Evolutionary conservation across 2,888 invertebrate species (phyloP).

Genomic region (Lepidonotus clava): DNA sequence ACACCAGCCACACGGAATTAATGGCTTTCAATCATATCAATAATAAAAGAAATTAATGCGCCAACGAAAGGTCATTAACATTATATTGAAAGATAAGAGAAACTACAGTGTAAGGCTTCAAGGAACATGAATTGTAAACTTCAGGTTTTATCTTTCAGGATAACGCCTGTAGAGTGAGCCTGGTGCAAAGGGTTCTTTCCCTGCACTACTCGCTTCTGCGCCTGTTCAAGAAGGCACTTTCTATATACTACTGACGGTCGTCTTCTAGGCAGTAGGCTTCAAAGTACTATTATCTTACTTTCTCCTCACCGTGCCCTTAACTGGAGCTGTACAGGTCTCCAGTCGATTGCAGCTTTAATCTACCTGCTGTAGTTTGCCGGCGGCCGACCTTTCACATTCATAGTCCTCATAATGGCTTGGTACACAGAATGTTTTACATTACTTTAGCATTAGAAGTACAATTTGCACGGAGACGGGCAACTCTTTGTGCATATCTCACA

Average conservation of each 20-base stretch:
- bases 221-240: not conserved
- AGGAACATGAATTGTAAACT: too few species aligned
- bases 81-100: too few species aligned
- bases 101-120: too few species aligned
- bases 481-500: conserved; percentile 7
- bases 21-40: conserved; percentile 24
- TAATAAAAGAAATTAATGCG: not conserved
- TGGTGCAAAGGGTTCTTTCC: not conserved
- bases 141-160: too few species aligned
- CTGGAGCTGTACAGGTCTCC: not conserved
- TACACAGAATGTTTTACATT: conserved; percentile 37
- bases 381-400: not conserved
- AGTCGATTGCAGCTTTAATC: not conserved
- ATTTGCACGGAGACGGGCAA: not conserved
- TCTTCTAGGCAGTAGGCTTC: not conserved
- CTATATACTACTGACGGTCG: not conserved
- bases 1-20: not conserved
- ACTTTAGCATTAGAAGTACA: conserved; percentile 30
- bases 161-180: too few species aligned
- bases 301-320: not conserved
- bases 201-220: not conserved
- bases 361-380: not conserved
- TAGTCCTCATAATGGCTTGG: not conserved
- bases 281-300: not conserved
- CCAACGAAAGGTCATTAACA: not conserved